Evolutionary conservation across 2,113 vertebrate genomes (phyloP), one percentile per base, ranked within the genome.

Genomic region (Guaruba guarouba): DNA sequence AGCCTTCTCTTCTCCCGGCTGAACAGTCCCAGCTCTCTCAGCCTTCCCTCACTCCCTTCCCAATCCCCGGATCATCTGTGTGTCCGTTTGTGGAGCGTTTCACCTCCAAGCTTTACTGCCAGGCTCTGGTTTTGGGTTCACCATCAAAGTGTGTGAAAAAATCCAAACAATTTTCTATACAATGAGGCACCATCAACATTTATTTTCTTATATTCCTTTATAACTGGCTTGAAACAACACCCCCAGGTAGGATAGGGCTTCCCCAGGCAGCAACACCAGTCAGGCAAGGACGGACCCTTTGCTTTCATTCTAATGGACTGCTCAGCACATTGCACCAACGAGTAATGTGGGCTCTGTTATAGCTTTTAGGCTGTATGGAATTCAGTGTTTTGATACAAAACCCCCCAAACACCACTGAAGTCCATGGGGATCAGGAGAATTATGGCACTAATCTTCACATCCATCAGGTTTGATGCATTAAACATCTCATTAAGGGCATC

Each of bases 161-260:
- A 86, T 25, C 20, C 63, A 28, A 8, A 44, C 25, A 6, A 17
- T 90, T 82, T 71, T 46, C 24, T 6, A 33, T 0, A 57, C 17
- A 67, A 51, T 14, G 27, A 49, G 64, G 31, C 76, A 29, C 18
- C 5, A 54, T 3, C 12, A 44, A 23, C 14, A 9, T 3, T 59
- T n/a, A 18, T 44, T 61, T 9, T 14, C 41, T 52, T 27, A 2
- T 13, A 24, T 28, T 82, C 77, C 35, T 28, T 67, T 62, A 28
- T 18, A 62, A 57, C 71, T 6, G 7, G 39, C 28, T 73, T 27
- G 55, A 69, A 59, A 79, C 28, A 76, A 82, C 46, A 57, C 11
- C 27, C 5, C 5, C 11, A 2, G 2, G 3, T 18, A 29, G 0
- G 7, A 22, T 0, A n/a, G 37, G 55, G n/a, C 3, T 6, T 91